Base-by-base conservation (phyloP, 37 sponge, comb jelly and placozoan genomes). In the Cladorhizidae sp. region DNA sequence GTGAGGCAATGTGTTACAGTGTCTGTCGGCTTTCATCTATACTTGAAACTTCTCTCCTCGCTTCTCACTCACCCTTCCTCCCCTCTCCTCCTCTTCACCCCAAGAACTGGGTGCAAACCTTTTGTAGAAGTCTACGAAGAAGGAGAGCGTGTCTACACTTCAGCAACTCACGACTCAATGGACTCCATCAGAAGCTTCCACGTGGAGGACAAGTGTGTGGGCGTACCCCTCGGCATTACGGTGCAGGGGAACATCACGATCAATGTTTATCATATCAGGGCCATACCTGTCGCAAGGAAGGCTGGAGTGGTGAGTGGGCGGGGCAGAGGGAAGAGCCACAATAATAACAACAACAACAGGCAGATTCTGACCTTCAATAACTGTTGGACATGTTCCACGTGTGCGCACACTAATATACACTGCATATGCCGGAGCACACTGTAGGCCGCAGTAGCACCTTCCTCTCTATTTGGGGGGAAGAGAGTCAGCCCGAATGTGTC, bases 51-150 rank as follows among this genome's bases (percentile, higher is more conserved):
- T 20, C 42, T 17, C 42, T 70, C 72, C 22, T 29, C 22, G 14
- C 42, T 29, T 39, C 72, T 29, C 39, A 18, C 72, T 39, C 54
- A 51, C 28, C 74, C 74, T 51, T 42, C 3, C 50, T 7, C 52
- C 73, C 50, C 20, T 37, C 11, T 12, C 73, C 36, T 50, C 54
- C 58, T 28, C 64, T 20, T 36, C 72, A 64, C 74, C 73, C 52
- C 73, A 28, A 93, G 94, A 82, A 87, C 76, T 76, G 82, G 86
- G 9, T 93, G 94, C 31, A 83, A 80, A 63, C 94, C 94, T 40
- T 93, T 86, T 69, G 82, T 93, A 9, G 94, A 93, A 55, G 82
- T 93, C 57, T 87, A 73, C 45, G 61, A 85, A 41, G 72, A 82
- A n/a, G 85, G 82, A 12, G 81, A 83, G 51, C 77, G 91, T 26